A percentile compares a stretch with the other conserved stretches of the same genome.
phyloP scores from a whole-genome alignment of 37 sponge, comb jelly and placozoan genomes.

The Axinella damicornis region DNA sequence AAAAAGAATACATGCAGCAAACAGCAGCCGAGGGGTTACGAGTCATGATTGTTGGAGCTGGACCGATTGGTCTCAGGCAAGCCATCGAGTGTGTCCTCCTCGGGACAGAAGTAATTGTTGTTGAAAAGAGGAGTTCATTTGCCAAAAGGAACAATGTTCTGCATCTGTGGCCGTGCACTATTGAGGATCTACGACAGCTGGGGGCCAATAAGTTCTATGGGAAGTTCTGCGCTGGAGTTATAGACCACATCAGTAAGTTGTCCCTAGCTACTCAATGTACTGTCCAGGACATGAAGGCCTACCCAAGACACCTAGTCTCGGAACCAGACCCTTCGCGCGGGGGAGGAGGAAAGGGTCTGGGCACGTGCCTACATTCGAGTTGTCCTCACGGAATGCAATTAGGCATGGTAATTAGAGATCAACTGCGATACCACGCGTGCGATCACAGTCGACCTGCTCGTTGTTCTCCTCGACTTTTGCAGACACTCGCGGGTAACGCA shows the following conservation, averaged over 20 bases:
- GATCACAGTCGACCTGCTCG: no score
- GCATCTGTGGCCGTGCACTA: conserved; percentile 94
- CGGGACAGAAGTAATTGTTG: conserved; percentile 76
- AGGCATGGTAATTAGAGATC: no score
- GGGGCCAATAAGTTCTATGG: conserved; percentile 95
- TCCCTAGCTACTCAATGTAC: no score
- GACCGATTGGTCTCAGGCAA: conserved; percentile 85
- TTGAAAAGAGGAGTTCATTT: conserved; percentile 87
- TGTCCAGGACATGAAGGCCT: no score
- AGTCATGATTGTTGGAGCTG: conserved; percentile 74
- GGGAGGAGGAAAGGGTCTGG: no score
- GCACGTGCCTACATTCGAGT: no score
- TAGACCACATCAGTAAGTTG: conserved; percentile 92
- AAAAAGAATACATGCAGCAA: conserved; percentile 61
- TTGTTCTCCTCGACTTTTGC: no score
- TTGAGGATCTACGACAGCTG: conserved; percentile 81
- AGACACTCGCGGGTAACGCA: no score
- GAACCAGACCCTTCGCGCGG: no score
- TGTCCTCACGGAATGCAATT: no score
- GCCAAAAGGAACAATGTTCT: conserved; percentile 93
- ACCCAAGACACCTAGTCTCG: no score
- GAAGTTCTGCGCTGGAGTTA: conserved; percentile 89
- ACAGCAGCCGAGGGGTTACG: conserved; percentile 32
- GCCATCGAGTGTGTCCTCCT: conserved; percentile 85
- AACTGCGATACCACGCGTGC: no score